Percentiles rank a stretch among this genome's conserved stretches.
Evolutionary conservation across 2,113 vertebrate genomes (phyloP).

Genomic region (Scomber colias): DNA sequence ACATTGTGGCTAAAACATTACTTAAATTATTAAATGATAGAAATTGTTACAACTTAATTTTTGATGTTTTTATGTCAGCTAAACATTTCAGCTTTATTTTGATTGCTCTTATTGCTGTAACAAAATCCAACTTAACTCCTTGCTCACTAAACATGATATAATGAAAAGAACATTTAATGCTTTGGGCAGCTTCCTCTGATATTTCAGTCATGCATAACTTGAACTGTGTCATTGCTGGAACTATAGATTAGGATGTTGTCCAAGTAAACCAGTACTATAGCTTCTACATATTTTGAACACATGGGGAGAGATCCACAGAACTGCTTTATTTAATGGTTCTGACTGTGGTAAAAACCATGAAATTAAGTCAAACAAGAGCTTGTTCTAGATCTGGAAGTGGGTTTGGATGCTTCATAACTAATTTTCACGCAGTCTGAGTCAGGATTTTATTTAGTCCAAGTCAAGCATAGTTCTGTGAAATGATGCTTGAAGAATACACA

Average conservation of each 20-base stretch:
- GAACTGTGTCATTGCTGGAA: neutral
- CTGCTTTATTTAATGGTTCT: neutral
- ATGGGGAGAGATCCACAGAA: neutral
- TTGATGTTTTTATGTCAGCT: no score
- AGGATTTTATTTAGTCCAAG: neutral
- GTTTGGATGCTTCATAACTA: neutral
- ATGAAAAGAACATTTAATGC: neutral
- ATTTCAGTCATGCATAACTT: no score
- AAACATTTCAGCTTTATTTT: neutral
- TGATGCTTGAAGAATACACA: neutral
- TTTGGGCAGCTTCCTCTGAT: neutral
- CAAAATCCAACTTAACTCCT: neutral
- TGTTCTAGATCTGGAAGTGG: neutral
- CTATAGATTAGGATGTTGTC: neutral
- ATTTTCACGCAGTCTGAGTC: conserved; percentile 2
- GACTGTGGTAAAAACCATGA: neutral
- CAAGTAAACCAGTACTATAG: neutral
- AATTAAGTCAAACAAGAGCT: neutral
- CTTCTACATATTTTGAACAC: neutral
- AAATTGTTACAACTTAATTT: no score
- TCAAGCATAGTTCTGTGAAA: neutral
- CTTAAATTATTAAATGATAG: no score
- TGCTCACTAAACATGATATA: neutral
- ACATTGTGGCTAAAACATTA: no score
- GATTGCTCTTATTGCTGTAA: neutral